phyloP scores from a whole-genome alignment of 2,888 invertebrate genomes.

The Pasiphila rectangulata region DNA sequence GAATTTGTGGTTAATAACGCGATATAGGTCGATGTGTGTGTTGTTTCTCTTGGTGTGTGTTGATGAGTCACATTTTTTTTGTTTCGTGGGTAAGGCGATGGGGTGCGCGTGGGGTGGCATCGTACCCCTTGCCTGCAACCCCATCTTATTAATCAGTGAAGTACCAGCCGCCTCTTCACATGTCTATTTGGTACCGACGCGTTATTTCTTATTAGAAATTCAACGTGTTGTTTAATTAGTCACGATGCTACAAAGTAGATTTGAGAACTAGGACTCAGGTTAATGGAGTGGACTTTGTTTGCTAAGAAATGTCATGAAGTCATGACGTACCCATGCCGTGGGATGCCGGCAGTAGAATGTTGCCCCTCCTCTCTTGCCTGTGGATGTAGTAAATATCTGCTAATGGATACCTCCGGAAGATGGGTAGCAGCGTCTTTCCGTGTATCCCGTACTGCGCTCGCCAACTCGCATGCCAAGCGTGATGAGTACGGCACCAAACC shows the following conservation, averaged over 20 bases:
- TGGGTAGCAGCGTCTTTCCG: no score
- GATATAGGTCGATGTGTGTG: constrained; percentile 46
- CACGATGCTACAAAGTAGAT: constrained; percentile 16
- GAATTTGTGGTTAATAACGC: constrained; percentile 51
- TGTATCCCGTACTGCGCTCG: no score
- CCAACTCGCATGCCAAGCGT: no score
- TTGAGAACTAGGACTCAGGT: no score
- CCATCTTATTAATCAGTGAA: constrained; percentile 82
- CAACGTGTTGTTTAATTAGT: constrained; percentile 37
- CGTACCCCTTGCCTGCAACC: constrained; percentile 77
- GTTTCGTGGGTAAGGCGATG: constrained; percentile 80
- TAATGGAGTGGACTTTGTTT: no score
- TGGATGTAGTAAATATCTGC: no score
- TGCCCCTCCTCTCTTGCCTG: no score
- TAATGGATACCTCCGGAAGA: no score
- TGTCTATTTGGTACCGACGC: constrained; percentile 66
- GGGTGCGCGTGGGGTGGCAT: constrained; percentile 72
- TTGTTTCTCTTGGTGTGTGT: constrained; percentile 72
- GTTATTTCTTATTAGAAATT: constrained; percentile 68
- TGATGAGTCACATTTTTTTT: constrained; percentile 83
- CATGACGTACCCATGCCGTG: neutral
- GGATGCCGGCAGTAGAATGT: no score
- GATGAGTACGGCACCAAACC: no score
- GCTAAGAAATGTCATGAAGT: no score
- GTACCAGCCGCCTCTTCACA: constrained; percentile 78